Base-by-base conservation (phyloP, 2,888 invertebrate species). In the Pyrgus malvae region DNA sequence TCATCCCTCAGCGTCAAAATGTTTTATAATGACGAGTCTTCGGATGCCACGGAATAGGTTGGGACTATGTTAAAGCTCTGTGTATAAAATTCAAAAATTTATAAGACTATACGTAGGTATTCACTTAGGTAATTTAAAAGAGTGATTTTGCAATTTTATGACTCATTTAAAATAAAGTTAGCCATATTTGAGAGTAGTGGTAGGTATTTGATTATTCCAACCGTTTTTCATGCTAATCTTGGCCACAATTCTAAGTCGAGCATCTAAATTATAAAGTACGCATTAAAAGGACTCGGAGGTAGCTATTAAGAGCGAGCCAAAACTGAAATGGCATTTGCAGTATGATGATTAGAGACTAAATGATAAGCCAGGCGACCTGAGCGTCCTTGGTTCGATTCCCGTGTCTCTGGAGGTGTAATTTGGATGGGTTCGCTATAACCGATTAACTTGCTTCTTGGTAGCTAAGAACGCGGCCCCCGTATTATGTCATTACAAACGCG, bases 371-470 rank as follows among this genome's bases (percentile, higher is more conserved):
- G 70, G 72, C 76, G 90, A 89, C 89, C 90, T 67, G 70, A 67
- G 78, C 82, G 90, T 83, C 89, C 89, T 90, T 88, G 87, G 79
- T 78, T 76, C 74, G 84, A 81, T 76, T 85, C 84, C 84, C 80
- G 87, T 89, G 89, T 89, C 89, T 89, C 83, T 89, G 67, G 62
- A 78, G 69, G 78, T 88, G 83, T 85, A 90, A 90, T 90, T 90
- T 90, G 70, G 76, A 69, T 70, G 72, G 76, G 80, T 87, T 87
- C 88, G 78, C 77, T 72, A 77, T 81, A 86, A 85, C 74, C 88
- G 86, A 89, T 90, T 90, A 89, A 76, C 62, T 70, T 67, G 80
- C 65, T 88, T 88, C 90, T 85, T 76, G 88, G 90, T 85, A 90
- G 83, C 85, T 76, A 72, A 72, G 67, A 67, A 69, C 69, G 66